These are phyloP conservation scores for Drosophila setifemur DNA, from an alignment of 1,140 invertebrate species.

Conservation along the genomic window DNA sequence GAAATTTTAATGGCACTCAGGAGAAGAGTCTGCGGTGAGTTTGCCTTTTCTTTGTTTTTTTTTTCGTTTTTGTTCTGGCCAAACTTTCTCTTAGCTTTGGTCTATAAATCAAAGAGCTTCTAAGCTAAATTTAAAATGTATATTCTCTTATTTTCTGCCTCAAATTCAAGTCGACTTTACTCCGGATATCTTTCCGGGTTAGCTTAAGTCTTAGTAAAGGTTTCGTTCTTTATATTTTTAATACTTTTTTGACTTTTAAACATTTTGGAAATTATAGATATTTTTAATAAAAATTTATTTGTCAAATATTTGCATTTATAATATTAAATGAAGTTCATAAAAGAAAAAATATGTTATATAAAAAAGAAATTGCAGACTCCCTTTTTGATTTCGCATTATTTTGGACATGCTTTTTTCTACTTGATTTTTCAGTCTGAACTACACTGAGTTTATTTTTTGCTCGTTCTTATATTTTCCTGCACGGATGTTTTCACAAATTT, in stretches of 20 bases:
- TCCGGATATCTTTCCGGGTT: too few relatives aligned
- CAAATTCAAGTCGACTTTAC: too few relatives aligned
- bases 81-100: not conserved
- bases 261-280: too few relatives aligned
- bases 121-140: not conserved
- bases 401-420: not conserved
- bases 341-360: too few relatives aligned
- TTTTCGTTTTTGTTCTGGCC: not conserved
- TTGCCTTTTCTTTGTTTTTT: not conserved
- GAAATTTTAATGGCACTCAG: conserved; percentile 13
- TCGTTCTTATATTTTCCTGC: not conserved
- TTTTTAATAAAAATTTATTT: too few relatives aligned
- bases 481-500: conserved; percentile 29
- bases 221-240: too few relatives aligned
- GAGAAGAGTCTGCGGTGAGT: not conserved
- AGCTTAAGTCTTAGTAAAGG: too few relatives aligned
- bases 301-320: too few relatives aligned
- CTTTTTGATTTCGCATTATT: not conserved
- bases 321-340: too few relatives aligned
- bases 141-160: too few relatives aligned
- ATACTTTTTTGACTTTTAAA: too few relatives aligned
- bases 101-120: not conserved
- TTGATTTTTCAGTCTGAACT: conserved; percentile 35
- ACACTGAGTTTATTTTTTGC: conserved; percentile 16
- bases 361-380: too few relatives aligned